Percentiles rank a stretch among this genome's conserved stretches.
phyloP scores from a whole-genome alignment of 2,113 vertebrate genomes.

The Misgurnus anguillicaudatus region DNA sequence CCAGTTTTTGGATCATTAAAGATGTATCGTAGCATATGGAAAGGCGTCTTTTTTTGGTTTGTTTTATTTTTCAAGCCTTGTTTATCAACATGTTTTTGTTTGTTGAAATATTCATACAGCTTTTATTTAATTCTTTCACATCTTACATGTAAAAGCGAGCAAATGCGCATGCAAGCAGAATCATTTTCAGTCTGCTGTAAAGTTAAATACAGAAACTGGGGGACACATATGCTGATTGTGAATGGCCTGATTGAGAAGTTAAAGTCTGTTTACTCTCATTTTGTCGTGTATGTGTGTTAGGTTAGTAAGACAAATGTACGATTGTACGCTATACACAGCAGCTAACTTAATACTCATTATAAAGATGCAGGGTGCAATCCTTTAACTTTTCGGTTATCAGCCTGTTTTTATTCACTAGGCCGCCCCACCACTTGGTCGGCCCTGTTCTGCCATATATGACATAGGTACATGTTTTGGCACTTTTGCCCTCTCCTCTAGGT shows the following conservation, averaged over 20 bases:
- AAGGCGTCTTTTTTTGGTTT: conserved; percentile 72
- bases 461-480: conserved; percentile 50
- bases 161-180: conserved; percentile 78
- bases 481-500: conserved; percentile 33
- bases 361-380: neutral
- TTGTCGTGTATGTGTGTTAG: neutral
- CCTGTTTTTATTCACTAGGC: neutral
- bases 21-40: conserved; percentile 84
- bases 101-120: conserved; percentile 82
- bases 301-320: neutral
- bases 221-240: conserved; percentile 74
- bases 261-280: conserved; percentile 54
- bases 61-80: conserved; percentile 81
- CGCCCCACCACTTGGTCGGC: neutral
- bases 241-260: conserved; percentile 76
- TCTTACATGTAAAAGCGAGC: conserved; percentile 82
- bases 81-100: conserved; percentile 84
- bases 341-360: neutral
- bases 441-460: too few relatives aligned
- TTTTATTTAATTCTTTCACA: conserved; percentile 87
- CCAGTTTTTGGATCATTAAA: conserved; percentile 84
- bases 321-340: too few relatives aligned
- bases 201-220: conserved; percentile 75
- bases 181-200: conserved; percentile 79
- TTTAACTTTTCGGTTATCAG: neutral